A percentile compares a stretch with the other conserved stretches of the same genome.
These are phyloP conservation scores for Takifugu bimaculatus DNA, from an alignment of 2,113 vertebrate species.

Conservation along the genomic window DNA sequence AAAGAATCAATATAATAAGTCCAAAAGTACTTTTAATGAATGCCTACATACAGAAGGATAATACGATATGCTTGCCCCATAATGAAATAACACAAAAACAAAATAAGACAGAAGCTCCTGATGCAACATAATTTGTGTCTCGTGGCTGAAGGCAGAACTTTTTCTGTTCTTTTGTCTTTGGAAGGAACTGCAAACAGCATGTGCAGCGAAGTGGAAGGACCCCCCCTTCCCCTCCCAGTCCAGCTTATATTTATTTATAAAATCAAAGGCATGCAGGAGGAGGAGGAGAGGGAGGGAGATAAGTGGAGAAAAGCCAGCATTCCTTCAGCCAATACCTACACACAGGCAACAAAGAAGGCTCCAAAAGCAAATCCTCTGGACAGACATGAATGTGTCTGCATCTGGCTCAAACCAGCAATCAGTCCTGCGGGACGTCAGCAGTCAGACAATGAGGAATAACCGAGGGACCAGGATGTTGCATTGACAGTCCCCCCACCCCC, in stretches of 20 bases:
- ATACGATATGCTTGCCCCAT: conserved; percentile 67
- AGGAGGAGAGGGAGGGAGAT: conserved; percentile 4
- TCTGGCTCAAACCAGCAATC: too few species aligned
- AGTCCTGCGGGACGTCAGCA: too few species aligned
- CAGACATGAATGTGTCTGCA: too few species aligned
- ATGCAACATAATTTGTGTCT: conserved; percentile 53
- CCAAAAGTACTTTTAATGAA: conserved; percentile 72
- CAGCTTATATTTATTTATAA: conserved; percentile 73
- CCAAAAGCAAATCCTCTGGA: not conserved
- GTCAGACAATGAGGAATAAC: too few species aligned
- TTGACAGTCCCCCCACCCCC: conserved; percentile 12
- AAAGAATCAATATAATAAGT: conserved; percentile 68
- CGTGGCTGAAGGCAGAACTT: conserved; percentile 50
- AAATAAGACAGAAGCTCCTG: conserved; percentile 40
- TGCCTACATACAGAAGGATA: conserved; percentile 74
- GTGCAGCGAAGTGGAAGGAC: conserved; percentile 59
- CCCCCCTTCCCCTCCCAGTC: conserved; percentile 47
- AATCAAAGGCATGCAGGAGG: conserved; percentile 50
- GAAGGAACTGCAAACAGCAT: conserved; percentile 47
- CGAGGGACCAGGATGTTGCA: not conserved
- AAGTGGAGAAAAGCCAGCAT: conserved; percentile 17
- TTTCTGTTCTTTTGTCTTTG: conserved; percentile 57
- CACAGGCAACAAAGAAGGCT: not conserved
- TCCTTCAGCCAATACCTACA: too few species aligned
- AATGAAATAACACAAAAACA: conserved; percentile 35